Base-by-base conservation (phyloP, 2,113 vertebrate species). In the Saimiri boliviensis region DNA sequence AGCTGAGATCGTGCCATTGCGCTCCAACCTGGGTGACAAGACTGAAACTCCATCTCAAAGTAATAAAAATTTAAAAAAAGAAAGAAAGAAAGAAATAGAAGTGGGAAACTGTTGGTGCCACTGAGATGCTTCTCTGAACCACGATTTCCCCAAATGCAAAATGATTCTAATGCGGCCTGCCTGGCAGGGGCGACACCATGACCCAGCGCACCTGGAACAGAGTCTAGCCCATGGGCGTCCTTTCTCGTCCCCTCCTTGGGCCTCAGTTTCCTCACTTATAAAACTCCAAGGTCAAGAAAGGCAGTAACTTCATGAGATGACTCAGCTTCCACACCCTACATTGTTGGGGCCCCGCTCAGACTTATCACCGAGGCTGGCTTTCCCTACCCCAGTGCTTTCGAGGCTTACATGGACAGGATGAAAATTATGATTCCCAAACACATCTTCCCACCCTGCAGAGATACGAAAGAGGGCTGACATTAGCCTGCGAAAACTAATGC, bases 11-110 rank as follows among this genome's bases (percentile, higher is more conserved):
- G 13, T 30, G 30, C 11, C 27, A 63, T 6, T 63, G 60, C 60
- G 30, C 60, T 30, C 60, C 60, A 63, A 14, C 27, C 25, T 63
- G 27, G 60, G 27, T 14, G 27, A 63, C 60, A 63, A 63, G 60
- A 30, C 27, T 63, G 60, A 63, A 63, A 63, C 12, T 63, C 60
- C 12, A 2, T 63, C 60, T 30, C 60, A 30, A 63, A 63, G 27
- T 63, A 60, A 60, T 60, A 63, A 63, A 52, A 52, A 52, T 52
- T 30, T 63, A 14, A 14, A 30, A 30, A 63, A 63, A 63, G 54
- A 81, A 56, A 87, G 91, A 63, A 63, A 63, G 54, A 81, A 56
- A 87, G 91, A 93, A 82, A 85, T 0, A 85, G 89, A 68, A 40
- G 21, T 25, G 20, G 30, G 11, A 80, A 27, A 66, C 23, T 32